Evolutionary conservation across 2,888 invertebrate species (phyloP).

Genomic region (Drosophila mimetica): DNA sequence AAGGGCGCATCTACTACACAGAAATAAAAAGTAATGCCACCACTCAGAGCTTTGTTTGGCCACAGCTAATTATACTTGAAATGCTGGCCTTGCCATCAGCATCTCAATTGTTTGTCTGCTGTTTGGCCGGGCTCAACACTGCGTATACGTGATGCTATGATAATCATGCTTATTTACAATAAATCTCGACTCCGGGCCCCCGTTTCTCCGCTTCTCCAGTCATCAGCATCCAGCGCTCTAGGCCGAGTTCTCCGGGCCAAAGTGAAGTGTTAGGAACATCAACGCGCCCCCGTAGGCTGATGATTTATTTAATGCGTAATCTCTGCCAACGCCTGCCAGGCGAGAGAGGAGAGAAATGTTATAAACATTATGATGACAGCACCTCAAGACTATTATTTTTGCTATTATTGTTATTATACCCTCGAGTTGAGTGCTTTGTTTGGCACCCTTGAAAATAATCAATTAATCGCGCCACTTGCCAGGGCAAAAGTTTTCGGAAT

Average conservation of each 20-base stretch:
- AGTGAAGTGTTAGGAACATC: conserved; percentile 68
- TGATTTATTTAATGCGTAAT: conserved; percentile 80
- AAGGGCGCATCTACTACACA: neutral
- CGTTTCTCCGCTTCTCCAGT: conserved; percentile 2
- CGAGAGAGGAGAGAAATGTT: conserved; percentile 21
- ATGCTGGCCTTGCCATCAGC: conserved; percentile 20
- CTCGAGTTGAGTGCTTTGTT: conserved; percentile 58
- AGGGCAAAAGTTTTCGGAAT: conserved; percentile 58
- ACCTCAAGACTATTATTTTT: conserved; percentile 62
- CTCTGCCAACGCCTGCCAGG: conserved; percentile 69
- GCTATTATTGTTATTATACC: conserved; percentile 60
- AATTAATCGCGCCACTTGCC: conserved; percentile 70
- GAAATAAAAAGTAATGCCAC: conserved; percentile 4
- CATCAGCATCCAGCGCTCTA: neutral
- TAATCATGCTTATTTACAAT: conserved; percentile 79
- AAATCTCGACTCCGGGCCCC: conserved; percentile 66
- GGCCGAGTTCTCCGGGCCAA: conserved; percentile 26
- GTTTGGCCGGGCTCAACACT: conserved; percentile 38
- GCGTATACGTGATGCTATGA: conserved; percentile 79
- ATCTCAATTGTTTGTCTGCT: conserved; percentile 9
- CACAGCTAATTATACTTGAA: conserved; percentile 31
- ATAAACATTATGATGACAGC: conserved; percentile 55
- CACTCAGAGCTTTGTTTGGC: neutral
- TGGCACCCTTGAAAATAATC: conserved; percentile 61
- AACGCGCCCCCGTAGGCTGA: conserved; percentile 53